Evolutionary conservation across 2,797 vertebrate genomes (phyloP), one percentile per base, ranked within the genome.

Genomic region (Scolopax rusticola): DNA sequence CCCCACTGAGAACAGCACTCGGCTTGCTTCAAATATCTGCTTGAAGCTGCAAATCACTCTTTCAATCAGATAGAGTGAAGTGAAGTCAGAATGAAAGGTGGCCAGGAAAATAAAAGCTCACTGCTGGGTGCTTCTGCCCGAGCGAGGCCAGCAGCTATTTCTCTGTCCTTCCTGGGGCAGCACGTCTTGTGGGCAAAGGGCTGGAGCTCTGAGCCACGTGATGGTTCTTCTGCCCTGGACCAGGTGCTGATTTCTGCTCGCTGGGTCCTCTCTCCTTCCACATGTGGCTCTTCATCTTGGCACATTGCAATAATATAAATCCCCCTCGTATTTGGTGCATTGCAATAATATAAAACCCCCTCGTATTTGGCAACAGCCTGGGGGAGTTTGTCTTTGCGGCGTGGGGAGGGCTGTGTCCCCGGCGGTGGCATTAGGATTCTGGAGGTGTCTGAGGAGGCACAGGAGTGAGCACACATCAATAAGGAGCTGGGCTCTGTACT

Each of bases 231-330:
- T n/a, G 28, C 32, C 56, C 5, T 11, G 5, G 14, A 13, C 27
- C 2, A 1, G 27, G 53, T 3, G 2, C 32, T 32, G 12, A 1
- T 17, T 60, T 74, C 40, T 47, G 19, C 21, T 40, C 1, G 0
- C 17, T 7, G 18, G 18, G 8, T 33, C 32, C 1, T 4, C 3
- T 56, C 51, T 47, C 33, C 3, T 2, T 2, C 8, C 15, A 4
- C 0, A 0, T 24, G 33, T 1, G 30, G 11, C 41, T 40, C n/a
- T 13, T 74, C 24, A 28, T 17, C 51, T 68, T 67, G 51, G 18
- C 11, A 4, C 0, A 0, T 0, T 60, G 53, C 25, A 43, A 6
- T 16, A 41, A 16, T 15, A 41, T 41, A 41, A 41, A 36, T 36
- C 8, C 36, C 36, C 36, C 36, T 36, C 36, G 8, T 36, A 36